Evolutionary conservation across 1,140 invertebrate genomes (phyloP).

Genomic region (Phymorhynchus buccinoides): DNA sequence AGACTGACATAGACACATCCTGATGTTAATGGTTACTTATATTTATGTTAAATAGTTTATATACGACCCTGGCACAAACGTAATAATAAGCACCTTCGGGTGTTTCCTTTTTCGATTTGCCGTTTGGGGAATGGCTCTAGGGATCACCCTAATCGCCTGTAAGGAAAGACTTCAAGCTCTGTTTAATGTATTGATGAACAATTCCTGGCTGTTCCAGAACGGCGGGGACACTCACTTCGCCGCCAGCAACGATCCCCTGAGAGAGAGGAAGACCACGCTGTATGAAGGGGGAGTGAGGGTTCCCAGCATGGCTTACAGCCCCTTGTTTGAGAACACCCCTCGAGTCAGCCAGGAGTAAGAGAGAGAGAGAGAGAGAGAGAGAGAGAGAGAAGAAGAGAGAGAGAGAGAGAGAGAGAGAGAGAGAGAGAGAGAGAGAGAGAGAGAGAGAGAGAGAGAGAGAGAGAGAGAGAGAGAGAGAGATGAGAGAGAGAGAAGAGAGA

Average conservation of each 20-base stretch:
- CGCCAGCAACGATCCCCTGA: not conserved
- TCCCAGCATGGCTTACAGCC: not conserved
- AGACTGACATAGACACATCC: too few relatives aligned
- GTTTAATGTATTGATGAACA: not conserved
- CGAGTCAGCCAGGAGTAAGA: not conserved
- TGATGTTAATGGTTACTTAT: too few relatives aligned
- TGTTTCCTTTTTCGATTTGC: not conserved
- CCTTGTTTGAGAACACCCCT: not conserved
- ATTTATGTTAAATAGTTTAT: not conserved
- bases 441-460: too few relatives aligned
- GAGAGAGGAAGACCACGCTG: not conserved
- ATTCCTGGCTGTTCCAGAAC: not conserved
- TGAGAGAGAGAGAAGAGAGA: too few relatives aligned
- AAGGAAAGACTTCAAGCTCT: not conserved
- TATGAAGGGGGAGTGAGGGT: not conserved
- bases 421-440: too few relatives aligned
- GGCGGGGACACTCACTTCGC: not conserved
- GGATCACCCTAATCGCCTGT: too few relatives aligned
- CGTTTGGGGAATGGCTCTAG: not conserved
- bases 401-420: too few relatives aligned
- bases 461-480: too few relatives aligned
- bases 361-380: too few relatives aligned
- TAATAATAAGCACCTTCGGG: not conserved
- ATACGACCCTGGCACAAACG: not conserved
- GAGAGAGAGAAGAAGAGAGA: too few relatives aligned